These are phyloP conservation scores for Platysteira castanea DNA, from an alignment of 2,113 vertebrate genomes.

Conservation along the genomic window DNA sequence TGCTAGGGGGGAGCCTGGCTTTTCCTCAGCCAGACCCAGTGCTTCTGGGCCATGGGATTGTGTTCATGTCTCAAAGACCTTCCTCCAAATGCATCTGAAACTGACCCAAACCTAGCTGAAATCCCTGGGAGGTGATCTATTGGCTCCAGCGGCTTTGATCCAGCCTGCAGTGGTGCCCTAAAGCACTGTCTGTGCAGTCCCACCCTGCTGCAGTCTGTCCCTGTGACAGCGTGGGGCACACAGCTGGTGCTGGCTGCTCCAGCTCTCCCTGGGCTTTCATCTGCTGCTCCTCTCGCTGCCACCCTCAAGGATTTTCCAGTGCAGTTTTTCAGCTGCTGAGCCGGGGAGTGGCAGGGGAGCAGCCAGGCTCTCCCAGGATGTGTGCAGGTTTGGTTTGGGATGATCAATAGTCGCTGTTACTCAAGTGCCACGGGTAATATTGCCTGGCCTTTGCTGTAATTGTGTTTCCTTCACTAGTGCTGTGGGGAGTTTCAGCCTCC, in stretches of 20 bases:
- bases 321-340: not conserved
- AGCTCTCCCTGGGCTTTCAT: not conserved
- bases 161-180: not conserved
- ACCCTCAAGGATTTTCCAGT: not conserved
- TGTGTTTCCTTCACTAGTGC: not conserved
- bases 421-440: not conserved
- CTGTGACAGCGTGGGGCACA: not conserved
- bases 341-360: not conserved
- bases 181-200: not conserved
- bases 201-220: not conserved
- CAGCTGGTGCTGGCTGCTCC: not conserved
- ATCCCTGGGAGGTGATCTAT: not conserved
- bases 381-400: not conserved
- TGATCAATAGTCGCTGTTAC: not conserved
- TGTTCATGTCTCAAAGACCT: not conserved
- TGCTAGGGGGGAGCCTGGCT: not conserved
- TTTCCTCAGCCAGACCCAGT: not conserved
- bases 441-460: not conserved
- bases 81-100: not conserved
- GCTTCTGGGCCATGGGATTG: not conserved
- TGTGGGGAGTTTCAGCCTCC: not conserved
- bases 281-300: not conserved
- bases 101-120: not conserved
- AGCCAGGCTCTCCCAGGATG: not conserved
- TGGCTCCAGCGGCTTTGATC: not conserved